Percentiles rank a stretch among this genome's conserved stretches.
Conservation (phyloP, 2,113 vertebrate genomes). For the Bubo bubo region DNA sequence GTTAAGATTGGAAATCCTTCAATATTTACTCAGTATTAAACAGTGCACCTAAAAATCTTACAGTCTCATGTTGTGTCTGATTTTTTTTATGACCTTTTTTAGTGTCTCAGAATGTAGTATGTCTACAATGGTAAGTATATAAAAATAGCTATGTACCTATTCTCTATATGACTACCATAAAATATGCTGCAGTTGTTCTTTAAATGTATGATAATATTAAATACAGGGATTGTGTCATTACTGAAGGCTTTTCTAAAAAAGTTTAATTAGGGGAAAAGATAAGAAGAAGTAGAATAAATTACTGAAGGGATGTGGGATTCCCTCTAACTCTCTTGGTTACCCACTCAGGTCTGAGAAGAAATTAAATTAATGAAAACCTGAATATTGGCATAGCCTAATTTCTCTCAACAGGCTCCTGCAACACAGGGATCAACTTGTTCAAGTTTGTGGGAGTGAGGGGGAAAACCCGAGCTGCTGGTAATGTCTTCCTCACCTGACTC, state of each 20-base stretch:
- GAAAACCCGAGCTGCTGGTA: background rate
- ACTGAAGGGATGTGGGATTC: background rate
- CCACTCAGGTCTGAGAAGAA: background rate
- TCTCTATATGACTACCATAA: background rate
- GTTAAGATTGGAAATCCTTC: background rate
- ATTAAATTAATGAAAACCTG: background rate
- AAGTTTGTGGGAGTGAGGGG: background rate
- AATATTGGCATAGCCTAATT: background rate
- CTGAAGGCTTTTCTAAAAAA: background rate
- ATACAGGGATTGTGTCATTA: background rate
- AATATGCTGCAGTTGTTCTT: background rate
- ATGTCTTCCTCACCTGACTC: background rate
- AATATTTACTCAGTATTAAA: background rate
- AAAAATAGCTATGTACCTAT: background rate
- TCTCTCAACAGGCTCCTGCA: background rate
- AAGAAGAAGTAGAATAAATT: background rate
- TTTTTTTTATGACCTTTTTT: background rate
- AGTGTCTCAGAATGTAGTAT: background rate
- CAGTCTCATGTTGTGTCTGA: background rate
- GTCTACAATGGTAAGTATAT: background rate
- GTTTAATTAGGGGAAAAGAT: background rate
- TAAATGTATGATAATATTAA: background rate
- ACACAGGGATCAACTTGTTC: background rate
- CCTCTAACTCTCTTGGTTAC: background rate
- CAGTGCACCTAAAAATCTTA: background rate